Conservation (phyloP, 2,113 vertebrate species). For the Leucoraja erinaceus region DNA sequence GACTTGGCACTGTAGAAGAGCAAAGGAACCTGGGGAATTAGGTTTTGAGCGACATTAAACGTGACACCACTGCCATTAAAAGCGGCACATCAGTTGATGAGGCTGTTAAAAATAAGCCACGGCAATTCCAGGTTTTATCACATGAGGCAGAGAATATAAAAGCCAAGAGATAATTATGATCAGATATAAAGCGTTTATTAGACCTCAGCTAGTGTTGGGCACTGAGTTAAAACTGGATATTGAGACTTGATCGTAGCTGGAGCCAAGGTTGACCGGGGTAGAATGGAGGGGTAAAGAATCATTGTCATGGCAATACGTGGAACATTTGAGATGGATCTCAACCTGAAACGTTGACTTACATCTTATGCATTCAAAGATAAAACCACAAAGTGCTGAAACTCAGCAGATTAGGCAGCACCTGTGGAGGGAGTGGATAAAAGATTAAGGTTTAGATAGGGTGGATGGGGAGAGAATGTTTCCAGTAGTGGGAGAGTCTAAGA, state of each 20-base stretch:
- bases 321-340: too few species aligned
- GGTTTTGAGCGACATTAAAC: neutral
- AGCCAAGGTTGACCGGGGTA: neutral
- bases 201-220: neutral
- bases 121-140: neutral
- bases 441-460: too few species aligned
- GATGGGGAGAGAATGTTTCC: too few species aligned
- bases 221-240: neutral
- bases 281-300: too few species aligned
- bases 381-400: too few species aligned
- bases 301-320: too few species aligned
- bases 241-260: neutral
- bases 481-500: too few species aligned
- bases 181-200: neutral
- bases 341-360: too few species aligned
- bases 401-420: too few species aligned
- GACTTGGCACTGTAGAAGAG: neutral
- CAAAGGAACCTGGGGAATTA: neutral
- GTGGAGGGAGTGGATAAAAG: too few species aligned
- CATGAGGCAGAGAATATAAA: neutral
- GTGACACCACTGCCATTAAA: too few species aligned
- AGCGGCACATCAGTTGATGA: neutral
- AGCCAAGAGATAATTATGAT: neutral
- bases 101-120: slow-evolving; percentile 1
- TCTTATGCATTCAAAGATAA: too few species aligned